phyloP scores from a whole-genome alignment of 2,888 invertebrate genomes.

The Napeogenes sylphis region DNA sequence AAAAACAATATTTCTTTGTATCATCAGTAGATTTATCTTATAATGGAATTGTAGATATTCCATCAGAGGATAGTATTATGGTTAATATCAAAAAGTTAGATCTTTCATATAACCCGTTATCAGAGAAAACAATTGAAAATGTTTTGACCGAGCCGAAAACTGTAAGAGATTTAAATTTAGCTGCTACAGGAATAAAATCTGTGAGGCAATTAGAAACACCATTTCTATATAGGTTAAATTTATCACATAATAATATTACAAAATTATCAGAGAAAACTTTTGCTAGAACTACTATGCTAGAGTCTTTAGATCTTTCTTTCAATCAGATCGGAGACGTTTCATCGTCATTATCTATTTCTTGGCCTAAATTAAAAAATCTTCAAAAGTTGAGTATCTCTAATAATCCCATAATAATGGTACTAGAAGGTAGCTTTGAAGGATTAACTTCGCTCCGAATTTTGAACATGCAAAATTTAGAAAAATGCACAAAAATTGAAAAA shows the following conservation, averaged over 20 bases:
- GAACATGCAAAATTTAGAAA: slow-evolving; percentile 81
- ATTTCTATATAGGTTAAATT: slow-evolving; percentile 86
- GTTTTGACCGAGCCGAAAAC: slow-evolving; percentile 93
- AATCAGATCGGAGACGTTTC: slow-evolving; percentile 81
- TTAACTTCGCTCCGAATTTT: slow-evolving; percentile 81
- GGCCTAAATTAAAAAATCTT: slow-evolving; percentile 84
- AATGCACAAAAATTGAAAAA: slow-evolving; percentile 88
- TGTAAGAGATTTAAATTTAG: slow-evolving; percentile 87
- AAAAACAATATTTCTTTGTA: slow-evolving; percentile 90
- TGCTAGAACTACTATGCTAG: slow-evolving; percentile 87
- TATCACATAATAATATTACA: slow-evolving; percentile 86
- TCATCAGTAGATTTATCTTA: slow-evolving; percentile 87
- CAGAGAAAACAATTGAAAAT: slow-evolving; percentile 83
- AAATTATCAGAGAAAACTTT: slow-evolving; percentile 82
- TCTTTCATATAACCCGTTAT: slow-evolving; percentile 89
- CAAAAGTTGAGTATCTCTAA: slow-evolving; percentile 87
- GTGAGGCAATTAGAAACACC: slow-evolving; percentile 88
- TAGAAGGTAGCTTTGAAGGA: slow-evolving; percentile 85
- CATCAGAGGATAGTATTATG: slow-evolving; percentile 90
- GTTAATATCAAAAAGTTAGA: slow-evolving; percentile 92
- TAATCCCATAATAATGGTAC: slow-evolving; percentile 88
- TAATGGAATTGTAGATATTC: slow-evolving; percentile 87
- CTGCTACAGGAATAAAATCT: slow-evolving; percentile 84
- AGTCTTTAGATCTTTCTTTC: slow-evolving; percentile 85
- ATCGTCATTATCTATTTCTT: slow-evolving; percentile 79